Conservation (phyloP, 2,888 invertebrate species). For the Allophyes oxyacanthae region DNA sequence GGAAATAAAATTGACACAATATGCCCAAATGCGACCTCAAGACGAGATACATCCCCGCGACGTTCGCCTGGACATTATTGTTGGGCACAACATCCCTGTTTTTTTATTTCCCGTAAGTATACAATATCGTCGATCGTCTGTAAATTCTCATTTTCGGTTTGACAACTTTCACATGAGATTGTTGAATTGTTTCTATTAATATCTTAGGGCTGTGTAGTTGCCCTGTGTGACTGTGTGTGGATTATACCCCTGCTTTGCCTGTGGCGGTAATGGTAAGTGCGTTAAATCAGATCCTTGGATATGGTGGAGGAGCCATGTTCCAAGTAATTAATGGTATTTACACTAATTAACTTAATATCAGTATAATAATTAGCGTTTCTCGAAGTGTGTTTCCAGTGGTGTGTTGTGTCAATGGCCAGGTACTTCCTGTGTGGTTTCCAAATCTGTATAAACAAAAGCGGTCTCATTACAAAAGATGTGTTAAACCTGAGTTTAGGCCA, state of each 20-base stretch:
- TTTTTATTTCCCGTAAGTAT: conserved; percentile 99
- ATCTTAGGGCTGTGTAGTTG: conserved; percentile 72
- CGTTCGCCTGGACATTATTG: conserved; percentile 99
- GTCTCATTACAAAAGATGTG: too few relatives aligned
- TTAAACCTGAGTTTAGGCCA: too few relatives aligned
- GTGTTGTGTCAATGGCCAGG: conserved; percentile 50
- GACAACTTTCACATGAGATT: conserved; percentile 86
- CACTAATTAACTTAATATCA: conserved; percentile 49
- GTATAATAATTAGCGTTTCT: conserved; percentile 41
- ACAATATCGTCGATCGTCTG: conserved; percentile 77
- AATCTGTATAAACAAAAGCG: conserved; percentile 68
- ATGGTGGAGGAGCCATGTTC: conserved; percentile 53
- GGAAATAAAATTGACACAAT: conserved; percentile 87
- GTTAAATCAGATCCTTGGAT: conserved; percentile 39
- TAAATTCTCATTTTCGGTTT: conserved; percentile 80
- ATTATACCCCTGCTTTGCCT: conserved; percentile 42
- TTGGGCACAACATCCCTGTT: conserved; percentile 97
- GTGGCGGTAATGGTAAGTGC: conserved; percentile 50
- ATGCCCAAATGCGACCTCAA: conserved; percentile 99
- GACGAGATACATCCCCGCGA: conserved; percentile 99
- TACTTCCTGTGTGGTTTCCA: conserved; percentile 53
- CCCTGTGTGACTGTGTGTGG: conserved; percentile 63
- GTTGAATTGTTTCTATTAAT: conserved; percentile 82
- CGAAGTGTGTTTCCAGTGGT: conserved; percentile 27
- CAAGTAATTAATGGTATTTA: conserved; percentile 58